Percentiles rank a stretch among this genome's conserved stretches.
Conservation (phyloP, 1,140 invertebrate species). For the Hyles vespertilio region DNA sequence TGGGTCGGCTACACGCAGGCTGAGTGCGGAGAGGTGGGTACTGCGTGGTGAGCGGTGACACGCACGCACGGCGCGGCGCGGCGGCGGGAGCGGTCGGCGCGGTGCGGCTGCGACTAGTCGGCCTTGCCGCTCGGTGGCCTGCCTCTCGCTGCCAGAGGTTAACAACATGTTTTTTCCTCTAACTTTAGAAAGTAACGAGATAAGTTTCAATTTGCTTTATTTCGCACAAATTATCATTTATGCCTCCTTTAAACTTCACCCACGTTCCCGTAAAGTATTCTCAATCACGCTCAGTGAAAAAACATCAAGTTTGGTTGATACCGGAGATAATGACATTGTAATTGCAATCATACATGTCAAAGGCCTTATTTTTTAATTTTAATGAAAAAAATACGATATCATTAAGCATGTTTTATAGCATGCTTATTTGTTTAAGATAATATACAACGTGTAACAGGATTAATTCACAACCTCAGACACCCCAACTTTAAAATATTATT, state of each 20-base stretch:
- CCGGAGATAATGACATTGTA: too few relatives aligned
- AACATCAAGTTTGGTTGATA: too few relatives aligned
- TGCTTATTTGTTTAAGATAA: too few relatives aligned
- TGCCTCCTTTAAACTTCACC: constrained; percentile 2
- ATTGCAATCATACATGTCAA: too few relatives aligned
- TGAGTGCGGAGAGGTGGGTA: neutral
- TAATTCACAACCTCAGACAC: too few relatives aligned
- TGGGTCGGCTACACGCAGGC: neutral
- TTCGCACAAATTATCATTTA: constrained; percentile 3
- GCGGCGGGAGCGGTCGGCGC: constrained; percentile 13
- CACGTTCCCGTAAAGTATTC: too few relatives aligned
- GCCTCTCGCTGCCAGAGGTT: constrained; percentile 68
- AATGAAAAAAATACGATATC: too few relatives aligned
- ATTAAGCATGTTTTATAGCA: too few relatives aligned
- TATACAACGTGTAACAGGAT: too few relatives aligned
- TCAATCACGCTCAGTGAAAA: too few relatives aligned
- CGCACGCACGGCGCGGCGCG: neutral
- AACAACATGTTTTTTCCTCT: constrained; percentile 68
- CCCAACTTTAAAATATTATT: too few relatives aligned
- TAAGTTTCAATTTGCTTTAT: constrained; percentile 18
- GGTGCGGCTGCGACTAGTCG: constrained; percentile 47
- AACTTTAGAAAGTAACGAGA: constrained; percentile 72
- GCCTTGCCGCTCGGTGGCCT: constrained; percentile 64
- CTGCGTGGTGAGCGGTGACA: neutral
- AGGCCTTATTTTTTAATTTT: too few relatives aligned